Evolutionary conservation across 2,797 vertebrate species (phyloP).

Genomic region (Benthosema pterotum): DNA sequence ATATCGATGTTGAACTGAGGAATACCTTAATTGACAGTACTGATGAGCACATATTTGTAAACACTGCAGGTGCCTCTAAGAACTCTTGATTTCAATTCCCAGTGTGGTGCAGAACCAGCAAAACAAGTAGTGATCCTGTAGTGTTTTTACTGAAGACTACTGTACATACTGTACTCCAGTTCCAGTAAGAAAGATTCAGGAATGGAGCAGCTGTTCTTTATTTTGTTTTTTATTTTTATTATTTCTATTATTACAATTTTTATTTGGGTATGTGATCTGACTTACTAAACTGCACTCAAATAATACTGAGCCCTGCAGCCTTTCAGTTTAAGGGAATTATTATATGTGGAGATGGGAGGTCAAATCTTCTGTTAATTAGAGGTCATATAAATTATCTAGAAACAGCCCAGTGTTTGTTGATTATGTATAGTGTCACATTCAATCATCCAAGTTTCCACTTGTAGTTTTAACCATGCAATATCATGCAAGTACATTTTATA

Average conservation of each 20-base stretch:
- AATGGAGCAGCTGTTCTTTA: constrained; percentile 6
- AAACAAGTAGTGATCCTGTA: constrained; percentile 75
- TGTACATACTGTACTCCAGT: constrained; percentile 67
- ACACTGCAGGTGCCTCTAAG: constrained; percentile 80
- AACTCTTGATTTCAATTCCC: constrained; percentile 75
- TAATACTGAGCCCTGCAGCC: constrained; percentile 45
- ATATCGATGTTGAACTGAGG: constrained; percentile 58
- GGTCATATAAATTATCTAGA: constrained; percentile 44
- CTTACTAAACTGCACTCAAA: constrained; percentile 24
- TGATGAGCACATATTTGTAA: constrained; percentile 82
- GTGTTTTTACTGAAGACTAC: constrained; percentile 67
- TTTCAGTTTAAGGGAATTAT: constrained; percentile 34
- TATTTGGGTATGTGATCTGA: background rate
- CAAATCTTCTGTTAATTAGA: constrained; percentile 44
- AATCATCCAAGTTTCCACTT: constrained; percentile 62
- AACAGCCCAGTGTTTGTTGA: constrained; percentile 56
- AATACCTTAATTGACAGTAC: constrained; percentile 73
- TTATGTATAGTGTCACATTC: constrained; percentile 68
- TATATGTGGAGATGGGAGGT: constrained; percentile 28
- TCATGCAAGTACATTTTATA: constrained; percentile 63
- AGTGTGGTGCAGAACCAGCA: constrained; percentile 80
- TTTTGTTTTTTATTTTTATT: constrained; percentile 28
- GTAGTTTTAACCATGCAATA: constrained; percentile 74
- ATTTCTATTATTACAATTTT: background rate
- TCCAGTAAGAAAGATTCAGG: constrained; percentile 29